phyloP scores from a whole-genome alignment of 2,797 vertebrate genomes.

The Gouania willdenowi region DNA sequence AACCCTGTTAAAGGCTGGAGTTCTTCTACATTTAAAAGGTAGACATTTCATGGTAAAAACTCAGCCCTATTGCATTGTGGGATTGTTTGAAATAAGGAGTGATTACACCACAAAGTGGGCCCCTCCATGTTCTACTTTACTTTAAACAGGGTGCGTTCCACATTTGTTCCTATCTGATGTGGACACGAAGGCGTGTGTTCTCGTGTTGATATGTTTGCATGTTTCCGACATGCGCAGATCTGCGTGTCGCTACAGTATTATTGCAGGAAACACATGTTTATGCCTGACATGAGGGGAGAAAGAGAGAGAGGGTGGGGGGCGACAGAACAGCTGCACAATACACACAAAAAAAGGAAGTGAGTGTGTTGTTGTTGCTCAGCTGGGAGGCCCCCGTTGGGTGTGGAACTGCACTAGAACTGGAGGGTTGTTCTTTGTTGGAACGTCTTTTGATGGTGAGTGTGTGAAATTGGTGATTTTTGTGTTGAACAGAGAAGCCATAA shows the following conservation, averaged over 20 bases:
- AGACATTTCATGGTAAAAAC: too few species aligned
- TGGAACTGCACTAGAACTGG: neutral
- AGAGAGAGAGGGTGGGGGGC: constrained; percentile 5
- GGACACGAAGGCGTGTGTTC: constrained; percentile 13
- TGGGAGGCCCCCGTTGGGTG: constrained; percentile 28
- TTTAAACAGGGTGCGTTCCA: constrained; percentile 36
- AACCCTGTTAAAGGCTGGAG: constrained; percentile 2
- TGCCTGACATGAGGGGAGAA: constrained; percentile 55
- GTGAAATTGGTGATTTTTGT: constrained; percentile 10
- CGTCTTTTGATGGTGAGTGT: constrained; percentile 35
- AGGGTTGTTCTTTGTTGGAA: constrained; percentile 15
- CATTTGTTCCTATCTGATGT: constrained; percentile 47
- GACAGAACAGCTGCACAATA: constrained; percentile 54
- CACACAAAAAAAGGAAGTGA: constrained; percentile 60
- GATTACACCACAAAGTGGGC: constrained; percentile 9
- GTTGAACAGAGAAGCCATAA: constrained; percentile 13
- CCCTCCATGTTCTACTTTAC: constrained; percentile 30
- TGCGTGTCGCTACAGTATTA: neutral
- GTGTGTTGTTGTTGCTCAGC: constrained; percentile 28
- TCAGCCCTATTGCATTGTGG: constrained; percentile 2
- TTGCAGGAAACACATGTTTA: constrained; percentile 72
- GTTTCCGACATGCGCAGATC: constrained; percentile 10
- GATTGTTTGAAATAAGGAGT: too few species aligned
- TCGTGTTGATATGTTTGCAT: constrained; percentile 36
- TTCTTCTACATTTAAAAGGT: too few species aligned